Evolutionary conservation across 1,140 invertebrate species (phyloP), one percentile per base, ranked within the genome.

Genomic region (Acromyrmex charruanus): DNA sequence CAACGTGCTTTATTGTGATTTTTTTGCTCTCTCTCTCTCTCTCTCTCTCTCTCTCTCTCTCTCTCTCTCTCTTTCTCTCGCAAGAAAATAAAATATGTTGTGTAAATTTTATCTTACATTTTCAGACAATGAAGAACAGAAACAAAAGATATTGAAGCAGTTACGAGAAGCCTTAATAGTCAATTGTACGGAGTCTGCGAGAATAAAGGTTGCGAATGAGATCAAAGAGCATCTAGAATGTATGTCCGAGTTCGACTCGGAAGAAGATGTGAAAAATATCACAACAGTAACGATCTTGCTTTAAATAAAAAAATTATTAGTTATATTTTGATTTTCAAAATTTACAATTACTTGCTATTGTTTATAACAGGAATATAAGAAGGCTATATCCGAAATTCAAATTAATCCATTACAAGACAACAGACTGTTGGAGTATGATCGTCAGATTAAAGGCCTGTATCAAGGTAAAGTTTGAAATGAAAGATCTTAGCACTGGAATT

Each of bases 401-500:
- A 72, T 82, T 16, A 61, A 93, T 77, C 39, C 77, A 31, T 87
- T 44, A 0, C 58, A 88, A 9, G 53, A 90, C 68, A 6, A 49
- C 6, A 88, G 88, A 31, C 21, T 93, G 9, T 35, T 84, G 59
- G 69, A 90, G n/a, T 93, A 87, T 81, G 25, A 85, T 35, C 71
- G 25, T 1, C 88, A 92, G 28, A 58, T 94, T 16, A 53, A 90
- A 74, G 68, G 53, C 16, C 2, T 94, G 2, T 6, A 86, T 44
- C 18, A 66, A 85, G 88, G 93, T 93, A 87, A 87, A 61, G 16
- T 21, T 2, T 35, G n/a, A 65, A 63, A 4, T 16, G 9, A 53
- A 2, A 74, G 16, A 65, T 44, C 12, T 21, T 9, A 10, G 18
- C 4, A 53, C 35, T 44, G 39, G 39, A 44, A 44, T 44, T 44